Conservation (phyloP, 1,140 invertebrate genomes). For the Atta texana region DNA sequence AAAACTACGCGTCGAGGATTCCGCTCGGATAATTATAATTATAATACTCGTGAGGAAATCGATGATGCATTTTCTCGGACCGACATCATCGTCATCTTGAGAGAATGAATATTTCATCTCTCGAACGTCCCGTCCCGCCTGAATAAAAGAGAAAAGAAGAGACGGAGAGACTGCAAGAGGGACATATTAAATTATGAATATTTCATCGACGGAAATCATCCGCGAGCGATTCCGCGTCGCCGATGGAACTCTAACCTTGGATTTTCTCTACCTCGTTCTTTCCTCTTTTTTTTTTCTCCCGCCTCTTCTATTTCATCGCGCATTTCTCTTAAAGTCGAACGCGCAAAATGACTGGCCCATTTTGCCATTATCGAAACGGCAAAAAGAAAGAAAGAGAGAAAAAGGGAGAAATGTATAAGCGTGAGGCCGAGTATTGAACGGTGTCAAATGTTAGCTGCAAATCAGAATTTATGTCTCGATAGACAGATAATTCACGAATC, state of each 20-base stretch:
- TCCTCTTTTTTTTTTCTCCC: neutral
- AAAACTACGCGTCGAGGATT: neutral
- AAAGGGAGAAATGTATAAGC: constrained; percentile 32
- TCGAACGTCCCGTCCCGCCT: neutral
- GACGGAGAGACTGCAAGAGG: neutral
- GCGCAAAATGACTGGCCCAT: constrained; percentile 52
- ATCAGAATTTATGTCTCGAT: constrained; percentile 49
- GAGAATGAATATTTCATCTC: constrained; percentile 53
- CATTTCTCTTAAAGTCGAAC: constrained; percentile 43
- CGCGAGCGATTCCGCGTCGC: constrained; percentile 51
- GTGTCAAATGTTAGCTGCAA: constrained; percentile 47
- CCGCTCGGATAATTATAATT: neutral
- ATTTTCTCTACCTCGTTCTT: constrained; percentile 33
- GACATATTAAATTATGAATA: constrained; percentile 60
- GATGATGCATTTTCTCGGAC: constrained; percentile 35
- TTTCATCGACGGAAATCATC: constrained; percentile 58
- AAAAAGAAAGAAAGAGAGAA: constrained; percentile 1
- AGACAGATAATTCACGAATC: constrained; percentile 46
- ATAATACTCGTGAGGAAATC: neutral
- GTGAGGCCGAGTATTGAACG: constrained; percentile 34
- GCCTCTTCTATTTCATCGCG: neutral
- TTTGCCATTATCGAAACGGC: constrained; percentile 34
- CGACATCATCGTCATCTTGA: constrained; percentile 42
- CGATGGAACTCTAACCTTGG: constrained; percentile 12
- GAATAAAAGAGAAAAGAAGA: constrained; percentile 5